Evolutionary conservation across 2,888 invertebrate genomes (phyloP), one percentile per base, ranked within the genome.

Genomic region (Polymixis lichenea): DNA sequence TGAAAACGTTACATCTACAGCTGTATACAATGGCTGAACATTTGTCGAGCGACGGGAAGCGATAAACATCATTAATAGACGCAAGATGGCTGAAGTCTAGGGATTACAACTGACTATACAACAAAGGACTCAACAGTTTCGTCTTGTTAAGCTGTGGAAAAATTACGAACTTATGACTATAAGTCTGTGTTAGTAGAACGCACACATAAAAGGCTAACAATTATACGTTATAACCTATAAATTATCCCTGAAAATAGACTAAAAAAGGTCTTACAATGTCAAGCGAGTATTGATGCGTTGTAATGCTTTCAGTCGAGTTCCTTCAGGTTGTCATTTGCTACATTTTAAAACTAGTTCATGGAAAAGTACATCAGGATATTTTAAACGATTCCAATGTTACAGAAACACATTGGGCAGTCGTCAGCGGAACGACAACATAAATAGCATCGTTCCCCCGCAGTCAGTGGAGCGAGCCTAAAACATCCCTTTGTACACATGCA

Each of bases 371-470:
- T 49, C 62, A 76, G 69, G 7, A 28, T 69, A 77, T 58, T 69
- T 62, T 38, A 68, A 74, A 53, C 56, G 49, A 43, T 64, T 53
- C 68, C 69, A 70, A 61, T 56, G 58, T 53, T 61, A 60, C 68
- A 28, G 79, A 46, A 56, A 74, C 67, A 55, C 56, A 69, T 75
- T 68, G 17, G 61, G 77, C 51, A 55, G 49, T 58, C 56, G 32
- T 58, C 53, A 72, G 66, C 74, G 55, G 46, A 72, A 72, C 69
- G 66, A 25, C 58, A 15, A 75, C 72, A 60, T 32, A 68, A 75
- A 83, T 83, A 83, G 73, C 69, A 22, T 25, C 19, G 38, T 17
- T 49, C 66, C 82, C 81, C 66, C 61, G 46, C n/a, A 22, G 38
- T 53, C 78, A 32, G 69, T 55, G 70, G 64, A 74, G 83, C 83